Conservation (phyloP, 2,888 invertebrate genomes). For the Acrocyrtus sp. region DNA sequence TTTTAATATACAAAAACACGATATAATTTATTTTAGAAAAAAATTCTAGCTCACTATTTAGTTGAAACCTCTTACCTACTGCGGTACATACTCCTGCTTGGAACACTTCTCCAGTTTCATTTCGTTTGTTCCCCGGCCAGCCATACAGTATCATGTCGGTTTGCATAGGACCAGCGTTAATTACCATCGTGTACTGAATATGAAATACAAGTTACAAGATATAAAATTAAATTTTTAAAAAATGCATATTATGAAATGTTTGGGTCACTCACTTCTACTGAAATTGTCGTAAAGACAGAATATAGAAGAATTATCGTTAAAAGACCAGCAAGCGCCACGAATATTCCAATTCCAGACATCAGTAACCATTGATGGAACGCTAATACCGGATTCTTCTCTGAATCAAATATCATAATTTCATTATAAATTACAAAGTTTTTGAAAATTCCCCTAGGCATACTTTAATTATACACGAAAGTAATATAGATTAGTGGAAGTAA, state of each 20-base stretch:
- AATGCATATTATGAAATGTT: no score
- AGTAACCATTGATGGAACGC: constrained; percentile 66
- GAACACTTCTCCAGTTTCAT: constrained; percentile 67
- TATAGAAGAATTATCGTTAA: constrained; percentile 64
- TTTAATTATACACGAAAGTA: no score
- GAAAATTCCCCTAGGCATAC: background rate
- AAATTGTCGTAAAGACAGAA: constrained; percentile 57
- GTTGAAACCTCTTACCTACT: constrained; percentile 61
- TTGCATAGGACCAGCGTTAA: constrained; percentile 70
- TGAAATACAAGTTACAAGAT: background rate
- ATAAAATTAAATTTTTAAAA: background rate
- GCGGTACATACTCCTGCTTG: constrained; percentile 64
- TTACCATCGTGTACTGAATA: constrained; percentile 69
- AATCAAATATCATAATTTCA: no score
- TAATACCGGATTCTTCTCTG: constrained; percentile 41
- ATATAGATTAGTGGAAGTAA: no score
- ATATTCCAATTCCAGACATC: constrained; percentile 65
- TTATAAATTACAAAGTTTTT: background rate
- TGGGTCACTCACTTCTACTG: no score
- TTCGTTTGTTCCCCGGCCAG: constrained; percentile 68
- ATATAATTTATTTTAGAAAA: no score
- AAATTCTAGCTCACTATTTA: no score
- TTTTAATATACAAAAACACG: no score
- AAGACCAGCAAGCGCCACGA: constrained; percentile 66
- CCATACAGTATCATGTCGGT: constrained; percentile 68